A percentile compares a stretch with the other conserved stretches of the same genome.
Evolutionary conservation across 2,113 vertebrate genomes (phyloP).

Genomic region (Brachypodius melanocephalos): DNA sequence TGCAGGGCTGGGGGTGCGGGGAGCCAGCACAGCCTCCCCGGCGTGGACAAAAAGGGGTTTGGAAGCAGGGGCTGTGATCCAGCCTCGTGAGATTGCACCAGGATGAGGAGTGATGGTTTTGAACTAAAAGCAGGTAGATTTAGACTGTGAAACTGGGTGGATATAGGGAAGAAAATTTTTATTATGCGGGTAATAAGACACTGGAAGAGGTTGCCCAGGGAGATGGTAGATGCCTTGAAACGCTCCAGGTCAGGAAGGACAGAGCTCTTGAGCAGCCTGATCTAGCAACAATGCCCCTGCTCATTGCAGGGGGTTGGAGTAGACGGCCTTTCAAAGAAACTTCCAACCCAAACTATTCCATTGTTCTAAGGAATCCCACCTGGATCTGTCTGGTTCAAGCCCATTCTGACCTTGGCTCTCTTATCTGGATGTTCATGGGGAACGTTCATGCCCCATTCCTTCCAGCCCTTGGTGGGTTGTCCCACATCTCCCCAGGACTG

Average conservation of each 20-base stretch:
- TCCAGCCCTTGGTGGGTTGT: background rate
- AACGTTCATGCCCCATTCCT: accelerated
- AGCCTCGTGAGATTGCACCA: background rate
- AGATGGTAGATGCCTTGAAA: background rate
- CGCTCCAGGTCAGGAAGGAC: accelerated
- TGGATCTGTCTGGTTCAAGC: background rate
- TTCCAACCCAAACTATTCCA: background rate
- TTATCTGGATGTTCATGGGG: accelerated
- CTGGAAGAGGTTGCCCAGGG: background rate
- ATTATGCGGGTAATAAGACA: accelerated
- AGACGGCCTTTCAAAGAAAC: background rate
- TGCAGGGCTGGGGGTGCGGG: accelerated
- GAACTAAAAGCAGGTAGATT: accelerated
- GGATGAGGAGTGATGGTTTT: background rate
- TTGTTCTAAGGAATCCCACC: background rate
- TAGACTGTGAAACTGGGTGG: accelerated
- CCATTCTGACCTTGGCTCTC: background rate
- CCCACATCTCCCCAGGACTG: background rate
- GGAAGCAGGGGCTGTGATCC: accelerated
- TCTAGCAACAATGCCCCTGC: background rate
- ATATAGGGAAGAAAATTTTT: accelerated
- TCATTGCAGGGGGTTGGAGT: background rate
- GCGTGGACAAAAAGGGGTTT: accelerated
- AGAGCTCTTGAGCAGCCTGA: background rate
- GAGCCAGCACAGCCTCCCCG: background rate